These are phyloP conservation scores for Drosophila kurseongensis DNA, from an alignment of 1,140 invertebrate species.

Conservation along the genomic window DNA sequence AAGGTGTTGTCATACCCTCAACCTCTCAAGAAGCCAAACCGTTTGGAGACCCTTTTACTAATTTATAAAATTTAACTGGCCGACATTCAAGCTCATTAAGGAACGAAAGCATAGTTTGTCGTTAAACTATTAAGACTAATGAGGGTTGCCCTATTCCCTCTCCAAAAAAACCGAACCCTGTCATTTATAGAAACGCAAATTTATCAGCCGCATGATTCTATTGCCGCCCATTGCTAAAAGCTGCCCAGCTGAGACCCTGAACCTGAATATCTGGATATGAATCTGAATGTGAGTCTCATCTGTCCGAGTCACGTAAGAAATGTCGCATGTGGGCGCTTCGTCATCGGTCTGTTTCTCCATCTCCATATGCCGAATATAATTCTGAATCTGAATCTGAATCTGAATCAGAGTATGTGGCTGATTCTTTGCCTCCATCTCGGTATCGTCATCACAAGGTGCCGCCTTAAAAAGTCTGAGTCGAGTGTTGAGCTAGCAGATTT, in stretches of 20 bases:
- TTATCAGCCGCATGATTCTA: constrained; percentile 61
- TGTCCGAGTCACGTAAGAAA: constrained; percentile 56
- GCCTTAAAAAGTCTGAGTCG: constrained; percentile 9
- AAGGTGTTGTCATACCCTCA: constrained; percentile 47
- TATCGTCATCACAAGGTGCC: constrained; percentile 58
- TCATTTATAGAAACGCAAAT: constrained; percentile 58
- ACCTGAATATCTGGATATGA: constrained; percentile 15
- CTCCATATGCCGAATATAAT: constrained; percentile 3
- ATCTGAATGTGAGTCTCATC: constrained; percentile 38
- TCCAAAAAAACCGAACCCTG: constrained; percentile 4
- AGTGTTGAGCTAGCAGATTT: constrained; percentile 66
- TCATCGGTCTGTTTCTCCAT: constrained; percentile 2
- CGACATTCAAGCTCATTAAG: constrained; percentile 65
- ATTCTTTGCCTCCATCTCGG: constrained; percentile 15
- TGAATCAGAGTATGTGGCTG: constrained; percentile 23
- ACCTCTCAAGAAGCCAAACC: background rate
- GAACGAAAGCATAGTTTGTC: constrained; percentile 51
- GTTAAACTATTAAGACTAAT: constrained; percentile 81
- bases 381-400: background rate
- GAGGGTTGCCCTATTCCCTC: constrained; percentile 48
- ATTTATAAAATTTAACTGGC: constrained; percentile 73
- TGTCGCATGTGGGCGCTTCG: constrained; percentile 58
- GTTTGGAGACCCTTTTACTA: constrained; percentile 23
- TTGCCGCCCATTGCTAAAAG: constrained; percentile 37
- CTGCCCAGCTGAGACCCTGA: constrained; percentile 51